Evolutionary conservation across 64 coral and sea anemone species (phyloP), one percentile per base, ranked within the genome.

Genomic region (Exaiptasia diaphana): DNA sequence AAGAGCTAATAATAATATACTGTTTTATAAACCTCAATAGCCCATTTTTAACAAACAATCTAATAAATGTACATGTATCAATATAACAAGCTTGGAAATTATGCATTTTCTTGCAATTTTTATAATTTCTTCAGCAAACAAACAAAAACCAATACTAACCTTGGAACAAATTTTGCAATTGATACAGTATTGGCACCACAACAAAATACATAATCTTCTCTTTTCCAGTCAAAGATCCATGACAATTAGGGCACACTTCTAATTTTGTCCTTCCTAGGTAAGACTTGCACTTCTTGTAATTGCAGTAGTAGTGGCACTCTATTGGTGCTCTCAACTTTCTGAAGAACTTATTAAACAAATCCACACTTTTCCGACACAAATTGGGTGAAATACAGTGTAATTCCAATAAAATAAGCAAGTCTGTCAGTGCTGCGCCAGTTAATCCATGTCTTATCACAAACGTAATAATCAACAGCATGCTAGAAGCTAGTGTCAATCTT

Each of bases 161-260:
- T 75, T 34, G 20, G 20, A 87, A 30, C 59, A 87, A 56, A 38
- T 71, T 30, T 53, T 87, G 49, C 59, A 87, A 49, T 65, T 87
- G 84, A 39, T 35, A 31, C 27, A 38, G 36, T 32, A 87, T 27
- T 34, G 84, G 84, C 13, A 87, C 44, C 18, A 77, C 71, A 68
- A 87, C 61, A n/a, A 87, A 77, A 40, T 87, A 77, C n/a, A 55
- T 31, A 3, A 87, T 34, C 27, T 71, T 35, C 18, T 50, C 48
- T 40, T 77, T 78, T 55, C 35, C 38, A 25, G 41, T 38, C 8
- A 87, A 77, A 54, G 57, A 52, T 30, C 22, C 27, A 14, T 53
- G 21, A 33, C 84, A 87, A 76, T 77, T 56, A 27, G 49, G 34
- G 6, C 68, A 74, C 21, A 38, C 65, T 4, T 0, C 21, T 50